phyloP scores from a whole-genome alignment of 2,113 vertebrate species.

The Fulmarus glacialis region DNA sequence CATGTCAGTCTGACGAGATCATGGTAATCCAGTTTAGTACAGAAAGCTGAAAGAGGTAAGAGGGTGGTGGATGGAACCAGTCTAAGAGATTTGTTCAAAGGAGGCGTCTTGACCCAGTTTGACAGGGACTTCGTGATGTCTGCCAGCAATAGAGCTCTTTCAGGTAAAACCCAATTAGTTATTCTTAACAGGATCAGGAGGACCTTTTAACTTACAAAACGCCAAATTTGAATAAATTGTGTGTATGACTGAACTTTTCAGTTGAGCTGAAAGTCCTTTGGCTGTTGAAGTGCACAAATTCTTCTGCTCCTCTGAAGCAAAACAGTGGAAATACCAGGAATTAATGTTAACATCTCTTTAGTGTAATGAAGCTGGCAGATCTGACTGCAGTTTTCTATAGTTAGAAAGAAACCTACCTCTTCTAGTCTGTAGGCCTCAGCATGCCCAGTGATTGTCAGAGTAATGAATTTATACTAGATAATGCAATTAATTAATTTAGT shows the following conservation, averaged over 20 bases:
- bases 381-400: neutral
- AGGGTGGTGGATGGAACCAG: neutral
- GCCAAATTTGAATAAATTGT: neutral
- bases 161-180: neutral
- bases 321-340: neutral
- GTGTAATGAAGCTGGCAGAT: neutral
- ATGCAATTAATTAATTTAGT: conserved; percentile 40
- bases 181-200: neutral
- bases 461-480: conserved; percentile 37
- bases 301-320: neutral
- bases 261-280: neutral
- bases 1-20: neutral
- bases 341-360: neutral
- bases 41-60: neutral
- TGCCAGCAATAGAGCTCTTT: neutral
- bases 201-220: neutral
- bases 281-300: neutral
- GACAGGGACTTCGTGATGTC: neutral
- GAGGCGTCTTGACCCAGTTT: neutral
- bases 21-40: neutral
- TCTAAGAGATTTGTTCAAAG: neutral
- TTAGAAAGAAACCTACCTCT: neutral
- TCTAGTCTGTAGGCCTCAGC: neutral
- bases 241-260: neutral
- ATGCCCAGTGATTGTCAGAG: neutral